Percentiles rank a stretch among this genome's conserved stretches.
Conservation (phyloP, 2,888 invertebrate species). For the Drosophila eohydei region DNA sequence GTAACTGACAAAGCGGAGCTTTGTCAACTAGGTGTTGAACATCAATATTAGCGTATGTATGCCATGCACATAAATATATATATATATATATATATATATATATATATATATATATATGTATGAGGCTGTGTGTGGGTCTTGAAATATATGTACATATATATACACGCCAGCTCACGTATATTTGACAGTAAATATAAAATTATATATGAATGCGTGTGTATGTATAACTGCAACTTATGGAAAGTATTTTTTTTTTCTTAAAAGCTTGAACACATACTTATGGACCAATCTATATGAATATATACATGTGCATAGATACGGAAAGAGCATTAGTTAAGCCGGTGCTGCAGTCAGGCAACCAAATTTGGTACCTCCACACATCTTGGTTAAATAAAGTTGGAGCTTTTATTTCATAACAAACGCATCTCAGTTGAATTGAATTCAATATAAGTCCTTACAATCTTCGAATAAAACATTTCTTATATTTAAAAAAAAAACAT, state of each 20-base stretch:
- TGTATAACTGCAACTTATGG: too few species aligned
- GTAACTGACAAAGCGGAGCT: slow-evolving; percentile 39
- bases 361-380: background rate
- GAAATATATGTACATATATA: background rate
- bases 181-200: background rate
- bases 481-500: too few species aligned
- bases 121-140: background rate
- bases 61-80: background rate
- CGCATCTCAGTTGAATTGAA: background rate
- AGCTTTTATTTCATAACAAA: background rate
- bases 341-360: background rate
- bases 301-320: background rate
- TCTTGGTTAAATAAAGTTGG: background rate
- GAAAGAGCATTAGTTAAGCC: slow-evolving; percentile 3
- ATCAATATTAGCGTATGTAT: slow-evolving; percentile 17
- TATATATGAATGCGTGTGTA: background rate
- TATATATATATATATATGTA: background rate
- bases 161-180: background rate
- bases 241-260: background rate
- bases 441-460: background rate
- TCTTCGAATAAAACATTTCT: too few species aligned
- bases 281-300: background rate
- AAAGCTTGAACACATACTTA: background rate
- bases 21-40: slow-evolving; percentile 18
- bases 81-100: background rate